phyloP scores from a whole-genome alignment of 2,888 invertebrate genomes.

The Parascotia fuliginaria region DNA sequence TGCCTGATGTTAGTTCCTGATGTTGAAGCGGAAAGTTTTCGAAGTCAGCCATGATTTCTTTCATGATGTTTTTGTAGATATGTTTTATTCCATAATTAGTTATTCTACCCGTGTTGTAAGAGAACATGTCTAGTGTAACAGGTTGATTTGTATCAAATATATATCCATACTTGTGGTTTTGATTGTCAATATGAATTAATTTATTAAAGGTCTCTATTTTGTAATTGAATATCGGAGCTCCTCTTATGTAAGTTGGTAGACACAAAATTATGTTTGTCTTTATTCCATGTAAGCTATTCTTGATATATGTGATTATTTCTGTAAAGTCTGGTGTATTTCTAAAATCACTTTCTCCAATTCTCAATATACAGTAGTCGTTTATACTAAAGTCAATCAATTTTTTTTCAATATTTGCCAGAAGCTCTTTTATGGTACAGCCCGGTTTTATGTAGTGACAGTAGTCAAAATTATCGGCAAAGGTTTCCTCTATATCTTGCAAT shows the following conservation, averaged over 20 bases:
- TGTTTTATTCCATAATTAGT: slow-evolving; percentile 2
- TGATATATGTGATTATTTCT: not conserved
- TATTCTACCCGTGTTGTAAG: slow-evolving; percentile 5
- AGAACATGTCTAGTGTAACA: slow-evolving; percentile 5
- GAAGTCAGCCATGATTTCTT: not conserved
- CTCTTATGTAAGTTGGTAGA: slow-evolving; percentile 6
- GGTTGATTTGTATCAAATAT: slow-evolving; percentile 10
- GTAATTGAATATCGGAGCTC: slow-evolving; percentile 12
- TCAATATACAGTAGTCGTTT: slow-evolving; percentile 3
- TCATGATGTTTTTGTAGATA: not conserved
- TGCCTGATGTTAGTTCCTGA: not conserved
- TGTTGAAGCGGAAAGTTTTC: not conserved
- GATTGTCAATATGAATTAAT: slow-evolving; percentile 8
- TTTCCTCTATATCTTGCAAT: not conserved
- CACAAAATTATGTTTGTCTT: slow-evolving; percentile 9
- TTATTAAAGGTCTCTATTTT: slow-evolving; percentile 13
- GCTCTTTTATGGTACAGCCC: not conserved
- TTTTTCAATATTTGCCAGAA: not conserved
- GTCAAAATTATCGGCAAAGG: slow-evolving; percentile 3
- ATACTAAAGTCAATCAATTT: no score
- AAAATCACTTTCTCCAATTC: slow-evolving; percentile 6
- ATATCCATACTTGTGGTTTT: slow-evolving; percentile 11
- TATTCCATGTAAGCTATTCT: not conserved
- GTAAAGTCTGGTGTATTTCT: not conserved
- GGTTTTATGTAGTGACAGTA: slow-evolving; percentile 4